Conservation (phyloP, 1,140 invertebrate species). For the Rhysida immarginata region DNA sequence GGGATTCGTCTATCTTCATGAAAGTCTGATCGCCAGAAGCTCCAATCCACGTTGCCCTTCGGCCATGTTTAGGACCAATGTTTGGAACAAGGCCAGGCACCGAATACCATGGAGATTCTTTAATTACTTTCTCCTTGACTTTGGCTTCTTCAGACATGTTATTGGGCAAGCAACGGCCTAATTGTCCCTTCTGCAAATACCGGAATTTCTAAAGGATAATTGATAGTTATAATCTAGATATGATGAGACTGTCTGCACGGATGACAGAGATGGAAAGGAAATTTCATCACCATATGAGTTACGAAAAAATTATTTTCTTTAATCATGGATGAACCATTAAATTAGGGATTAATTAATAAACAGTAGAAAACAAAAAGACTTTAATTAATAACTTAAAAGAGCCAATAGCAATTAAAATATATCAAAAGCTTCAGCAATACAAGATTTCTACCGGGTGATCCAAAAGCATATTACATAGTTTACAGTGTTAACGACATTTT, state of each 20-base stretch:
- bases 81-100: conserved; percentile 64
- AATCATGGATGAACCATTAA: too few species aligned
- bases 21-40: conserved; percentile 91
- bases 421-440: too few species aligned
- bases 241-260: too few species aligned
- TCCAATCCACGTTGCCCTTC: conserved; percentile 80
- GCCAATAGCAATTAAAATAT: too few species aligned
- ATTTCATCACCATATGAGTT: too few species aligned
- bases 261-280: too few species aligned
- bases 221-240: too few species aligned
- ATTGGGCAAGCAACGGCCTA: conserved; percentile 47
- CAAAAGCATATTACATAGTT: too few species aligned
- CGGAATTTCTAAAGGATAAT: conserved; percentile 2
- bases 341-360: too few species aligned
- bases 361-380: neutral
- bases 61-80: conserved; percentile 41
- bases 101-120: conserved; percentile 52
- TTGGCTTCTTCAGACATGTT: conserved; percentile 11
- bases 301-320: too few species aligned
- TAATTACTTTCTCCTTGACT: conserved; percentile 21
- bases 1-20: conserved; percentile 77
- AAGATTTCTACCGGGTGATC: too few species aligned
- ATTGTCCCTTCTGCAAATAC: conserved; percentile 66
- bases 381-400: neutral
- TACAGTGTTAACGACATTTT: too few species aligned